A percentile compares a stretch with the other conserved stretches of the same genome.
These are phyloP conservation scores for Sycon ciliatum DNA, from an alignment of 37 sponge, comb jelly and placozoan genomes.

Conservation along the genomic window DNA sequence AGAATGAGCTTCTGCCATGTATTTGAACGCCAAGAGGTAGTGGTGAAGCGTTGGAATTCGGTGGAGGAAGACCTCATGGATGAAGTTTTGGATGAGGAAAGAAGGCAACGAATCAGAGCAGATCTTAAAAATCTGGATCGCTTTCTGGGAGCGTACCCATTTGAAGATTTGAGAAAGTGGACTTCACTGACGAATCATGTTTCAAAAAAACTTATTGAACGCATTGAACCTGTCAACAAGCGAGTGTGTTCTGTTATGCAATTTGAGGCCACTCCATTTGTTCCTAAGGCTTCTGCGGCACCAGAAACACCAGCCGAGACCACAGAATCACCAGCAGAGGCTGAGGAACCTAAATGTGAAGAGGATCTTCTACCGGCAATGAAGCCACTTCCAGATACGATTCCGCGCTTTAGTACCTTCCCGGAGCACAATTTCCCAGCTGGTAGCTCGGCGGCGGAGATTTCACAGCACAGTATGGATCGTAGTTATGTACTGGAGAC, in stretches of 20 bases:
- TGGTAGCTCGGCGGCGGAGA: conserved; percentile 65
- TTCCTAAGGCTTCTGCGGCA: not conserved
- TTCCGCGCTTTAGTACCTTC: conserved; percentile 51
- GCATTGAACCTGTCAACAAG: conserved; percentile 32
- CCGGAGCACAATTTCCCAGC: conserved; percentile 50
- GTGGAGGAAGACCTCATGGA: conserved; percentile 43
- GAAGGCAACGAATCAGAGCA: not conserved
- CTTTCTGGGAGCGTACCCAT: conserved; percentile 72
- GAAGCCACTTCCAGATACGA: conserved; percentile 18
- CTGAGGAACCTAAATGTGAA: not conserved
- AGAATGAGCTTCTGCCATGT: conserved; percentile 86
- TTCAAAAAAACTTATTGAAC: conserved; percentile 18
- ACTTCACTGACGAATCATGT: conserved; percentile 60
- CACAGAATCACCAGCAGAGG: not conserved
- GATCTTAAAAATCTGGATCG: conserved; percentile 55
- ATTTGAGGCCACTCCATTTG: conserved; percentile 14
- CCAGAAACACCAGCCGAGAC: not conserved
- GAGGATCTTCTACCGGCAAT: conserved; percentile 24
- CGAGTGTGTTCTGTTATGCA: not conserved
- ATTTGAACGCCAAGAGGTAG: conserved; percentile 63
- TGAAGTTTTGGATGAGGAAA: conserved; percentile 26
- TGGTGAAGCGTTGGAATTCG: conserved; percentile 55
- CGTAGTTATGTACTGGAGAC: conserved; percentile 40
- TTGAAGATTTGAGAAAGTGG: conserved; percentile 70
- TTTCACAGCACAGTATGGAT: conserved; percentile 67